Evolutionary conservation across 2,888 invertebrate genomes (phyloP).

Genomic region (Galerucella calmariensis): DNA sequence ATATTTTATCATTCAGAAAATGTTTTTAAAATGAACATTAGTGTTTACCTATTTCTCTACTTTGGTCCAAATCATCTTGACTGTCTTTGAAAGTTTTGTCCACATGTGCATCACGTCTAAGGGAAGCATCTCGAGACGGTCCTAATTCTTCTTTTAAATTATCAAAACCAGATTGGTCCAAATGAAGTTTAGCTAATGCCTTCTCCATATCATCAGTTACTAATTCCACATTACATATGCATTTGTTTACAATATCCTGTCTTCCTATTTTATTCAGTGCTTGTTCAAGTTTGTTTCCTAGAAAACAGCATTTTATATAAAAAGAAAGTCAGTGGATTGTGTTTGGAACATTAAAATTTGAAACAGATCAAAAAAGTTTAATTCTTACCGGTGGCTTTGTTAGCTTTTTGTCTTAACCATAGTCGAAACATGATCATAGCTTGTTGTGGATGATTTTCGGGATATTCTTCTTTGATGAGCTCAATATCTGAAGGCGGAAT

Average conservation of each 20-base stretch:
- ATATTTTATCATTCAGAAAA: too few relatives aligned
- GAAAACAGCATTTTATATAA: slow-evolving; percentile 14
- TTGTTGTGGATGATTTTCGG: slow-evolving; percentile 85
- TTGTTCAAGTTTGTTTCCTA: slow-evolving; percentile 80
- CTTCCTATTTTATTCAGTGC: slow-evolving; percentile 82
- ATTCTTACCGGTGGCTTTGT: slow-evolving; percentile 80
- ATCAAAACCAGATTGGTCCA: slow-evolving; percentile 75
- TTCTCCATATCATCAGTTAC: slow-evolving; percentile 82
- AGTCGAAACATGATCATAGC: slow-evolving; percentile 93
- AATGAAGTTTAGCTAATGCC: slow-evolving; percentile 72
- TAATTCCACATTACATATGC: slow-evolving; percentile 78
- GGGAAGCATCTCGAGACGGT: slow-evolving; percentile 78
- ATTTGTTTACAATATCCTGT: slow-evolving; percentile 83
- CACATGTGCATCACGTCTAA: slow-evolving; percentile 72
- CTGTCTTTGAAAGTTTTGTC: slow-evolving; percentile 57
- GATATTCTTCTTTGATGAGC: slow-evolving; percentile 87
- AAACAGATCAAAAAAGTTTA: neutral
- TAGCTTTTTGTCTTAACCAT: slow-evolving; percentile 89
- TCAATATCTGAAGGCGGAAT: slow-evolving; percentile 89
- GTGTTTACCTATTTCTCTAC: slow-evolving; percentile 44
- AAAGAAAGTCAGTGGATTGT: neutral
- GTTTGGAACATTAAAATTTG: neutral
- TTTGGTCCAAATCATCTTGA: slow-evolving; percentile 59
- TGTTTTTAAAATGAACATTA: neutral
- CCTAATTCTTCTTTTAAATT: slow-evolving; percentile 78